Percentiles rank a stretch among this genome's conserved stretches.
Evolutionary conservation across 2,113 vertebrate species (phyloP).

Genomic region (Phycodurus eques): DNA sequence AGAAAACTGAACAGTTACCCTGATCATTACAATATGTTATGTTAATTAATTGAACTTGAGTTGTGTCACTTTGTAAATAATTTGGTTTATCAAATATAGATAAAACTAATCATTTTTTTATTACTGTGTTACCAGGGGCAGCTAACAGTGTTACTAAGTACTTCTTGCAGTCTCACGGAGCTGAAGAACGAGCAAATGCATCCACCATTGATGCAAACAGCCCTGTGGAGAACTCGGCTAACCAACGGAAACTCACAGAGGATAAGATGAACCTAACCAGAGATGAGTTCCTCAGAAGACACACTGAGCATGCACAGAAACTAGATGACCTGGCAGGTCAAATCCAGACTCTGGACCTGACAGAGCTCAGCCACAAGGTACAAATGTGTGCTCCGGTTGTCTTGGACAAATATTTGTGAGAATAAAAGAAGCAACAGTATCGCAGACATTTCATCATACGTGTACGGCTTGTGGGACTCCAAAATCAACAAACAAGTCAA

Average conservation of each 20-base stretch:
- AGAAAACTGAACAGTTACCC: background rate
- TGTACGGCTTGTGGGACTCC: background rate
- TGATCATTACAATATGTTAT: background rate
- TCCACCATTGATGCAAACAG: conserved; percentile 76
- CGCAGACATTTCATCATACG: background rate
- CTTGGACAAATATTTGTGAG: background rate
- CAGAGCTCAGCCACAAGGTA: conserved; percentile 63
- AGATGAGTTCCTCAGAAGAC: conserved; percentile 76
- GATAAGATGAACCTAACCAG: conserved; percentile 77
- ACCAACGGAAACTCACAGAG: conserved; percentile 77
- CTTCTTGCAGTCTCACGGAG: conserved; percentile 83
- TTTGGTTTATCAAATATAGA: background rate
- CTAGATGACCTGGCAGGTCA: conserved; percentile 89
- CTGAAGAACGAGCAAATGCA: conserved; percentile 83
- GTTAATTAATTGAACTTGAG: background rate
- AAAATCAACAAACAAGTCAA: no score
- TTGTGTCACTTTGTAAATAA: background rate
- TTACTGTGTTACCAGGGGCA: conserved; percentile 78
- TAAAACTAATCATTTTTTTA: background rate
- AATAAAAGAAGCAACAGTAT: background rate
- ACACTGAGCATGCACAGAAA: conserved; percentile 81
- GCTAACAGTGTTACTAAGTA: conserved; percentile 87
- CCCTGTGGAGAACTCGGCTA: conserved; percentile 72
- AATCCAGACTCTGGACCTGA: conserved; percentile 87
- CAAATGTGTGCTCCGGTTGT: background rate